A percentile compares a stretch with the other conserved stretches of the same genome.
Conservation (phyloP, 2,797 vertebrate genomes). For the Sebastes itinus region DNA sequence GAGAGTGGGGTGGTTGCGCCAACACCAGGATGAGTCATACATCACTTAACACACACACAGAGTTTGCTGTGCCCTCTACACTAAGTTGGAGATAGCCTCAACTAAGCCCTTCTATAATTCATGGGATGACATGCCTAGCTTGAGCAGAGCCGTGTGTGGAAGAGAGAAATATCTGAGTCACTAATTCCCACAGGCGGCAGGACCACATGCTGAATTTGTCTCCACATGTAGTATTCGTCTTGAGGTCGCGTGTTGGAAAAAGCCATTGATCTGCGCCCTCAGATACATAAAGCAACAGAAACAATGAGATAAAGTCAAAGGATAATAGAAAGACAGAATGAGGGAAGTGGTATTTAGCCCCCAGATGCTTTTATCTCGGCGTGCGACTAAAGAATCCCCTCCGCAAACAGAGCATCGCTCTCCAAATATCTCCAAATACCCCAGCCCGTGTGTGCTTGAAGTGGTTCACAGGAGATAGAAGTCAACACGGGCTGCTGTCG, state of each 20-base stretch:
- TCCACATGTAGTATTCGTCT: conserved; percentile 10
- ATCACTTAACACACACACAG: conserved; percentile 57
- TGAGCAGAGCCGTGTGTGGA: conserved; percentile 38
- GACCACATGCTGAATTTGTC: conserved; percentile 22
- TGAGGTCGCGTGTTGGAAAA: conserved; percentile 13
- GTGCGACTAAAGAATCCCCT: conserved; percentile 27
- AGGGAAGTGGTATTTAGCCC: conserved; percentile 39
- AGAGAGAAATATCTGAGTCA: conserved; percentile 62
- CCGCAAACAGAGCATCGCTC: conserved; percentile 30
- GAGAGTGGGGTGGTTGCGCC: conserved; percentile 43
- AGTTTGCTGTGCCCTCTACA: conserved; percentile 52
- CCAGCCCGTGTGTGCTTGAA: conserved; percentile 8
- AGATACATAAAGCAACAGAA: conserved; percentile 18
- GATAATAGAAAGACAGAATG: conserved; percentile 7
- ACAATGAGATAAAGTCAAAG: conserved; percentile 9
- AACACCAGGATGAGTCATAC: conserved; percentile 75
- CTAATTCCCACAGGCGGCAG: conserved; percentile 52
- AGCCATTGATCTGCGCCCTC: conserved; percentile 36
- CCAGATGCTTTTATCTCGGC: conserved; percentile 40
- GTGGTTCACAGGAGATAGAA: conserved; percentile 10
- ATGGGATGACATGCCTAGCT: conserved; percentile 65
- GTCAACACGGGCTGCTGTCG: conserved; percentile 30
- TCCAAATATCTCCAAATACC: conserved; percentile 30
- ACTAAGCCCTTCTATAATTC: conserved; percentile 71
- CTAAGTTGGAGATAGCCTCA: conserved; percentile 69